phyloP scores from a whole-genome alignment of 2,888 invertebrate genomes.

The Orthosia gothica region DNA sequence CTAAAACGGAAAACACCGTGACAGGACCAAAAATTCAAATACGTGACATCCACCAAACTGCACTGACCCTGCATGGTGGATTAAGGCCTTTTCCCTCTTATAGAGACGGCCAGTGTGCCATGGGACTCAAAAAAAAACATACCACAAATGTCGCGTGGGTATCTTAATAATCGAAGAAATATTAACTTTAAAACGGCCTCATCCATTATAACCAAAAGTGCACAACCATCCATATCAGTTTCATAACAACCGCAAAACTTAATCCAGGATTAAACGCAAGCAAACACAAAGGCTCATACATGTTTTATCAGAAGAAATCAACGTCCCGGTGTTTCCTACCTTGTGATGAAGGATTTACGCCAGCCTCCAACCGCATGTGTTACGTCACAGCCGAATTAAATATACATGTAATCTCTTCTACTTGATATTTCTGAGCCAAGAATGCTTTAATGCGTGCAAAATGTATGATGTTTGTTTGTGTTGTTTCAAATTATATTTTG shows the following conservation, averaged over 20 bases:
- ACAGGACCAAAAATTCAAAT: too few relatives aligned
- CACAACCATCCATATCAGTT: neutral
- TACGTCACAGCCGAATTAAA: conserved; percentile 72
- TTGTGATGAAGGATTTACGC: conserved; percentile 74
- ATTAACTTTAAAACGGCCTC: too few relatives aligned
- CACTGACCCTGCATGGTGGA: too few relatives aligned
- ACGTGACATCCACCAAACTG: too few relatives aligned
- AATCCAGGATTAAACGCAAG: neutral
- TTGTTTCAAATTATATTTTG: conserved; percentile 19
- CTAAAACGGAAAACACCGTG: too few relatives aligned
- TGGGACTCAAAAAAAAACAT: too few relatives aligned
- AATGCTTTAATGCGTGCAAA: conserved; percentile 47
- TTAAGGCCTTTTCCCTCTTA: too few relatives aligned
- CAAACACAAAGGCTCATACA: conserved; percentile 17
- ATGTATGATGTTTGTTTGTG: conserved; percentile 48
- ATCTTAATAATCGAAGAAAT: too few relatives aligned
- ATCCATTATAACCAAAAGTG: too few relatives aligned
- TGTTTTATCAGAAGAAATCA: conserved; percentile 43
- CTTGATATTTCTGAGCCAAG: conserved; percentile 72
- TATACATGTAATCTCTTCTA: conserved; percentile 78
- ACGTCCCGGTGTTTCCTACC: conserved; percentile 51
- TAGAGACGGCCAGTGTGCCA: too few relatives aligned
- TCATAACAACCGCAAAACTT: neutral
- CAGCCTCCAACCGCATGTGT: conserved; percentile 61
- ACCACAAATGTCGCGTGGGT: too few relatives aligned